A percentile compares a stretch with the other conserved stretches of the same genome.
Evolutionary conservation across 2,797 vertebrate species (phyloP).

Genomic region (Lophius americanus): DNA sequence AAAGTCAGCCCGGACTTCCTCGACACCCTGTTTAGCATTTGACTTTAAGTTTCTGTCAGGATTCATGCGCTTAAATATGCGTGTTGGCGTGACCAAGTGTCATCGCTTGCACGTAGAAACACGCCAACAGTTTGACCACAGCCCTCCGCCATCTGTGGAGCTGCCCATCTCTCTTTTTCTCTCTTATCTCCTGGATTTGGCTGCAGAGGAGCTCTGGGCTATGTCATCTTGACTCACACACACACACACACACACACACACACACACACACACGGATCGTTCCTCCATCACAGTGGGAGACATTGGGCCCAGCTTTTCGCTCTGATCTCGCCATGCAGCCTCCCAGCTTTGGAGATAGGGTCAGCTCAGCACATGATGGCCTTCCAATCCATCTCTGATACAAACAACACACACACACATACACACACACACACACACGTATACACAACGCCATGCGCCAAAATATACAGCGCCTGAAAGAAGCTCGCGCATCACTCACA

Average conservation of each 20-base stretch:
- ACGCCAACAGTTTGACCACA: constrained; percentile 58
- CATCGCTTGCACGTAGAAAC: constrained; percentile 59
- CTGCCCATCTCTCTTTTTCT: constrained; percentile 73
- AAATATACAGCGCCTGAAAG: constrained; percentile 57
- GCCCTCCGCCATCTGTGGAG: constrained; percentile 70
- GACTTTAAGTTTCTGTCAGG: constrained; percentile 62
- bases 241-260: constrained; percentile 38
- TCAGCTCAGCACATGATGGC: constrained; percentile 75
- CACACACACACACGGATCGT: constrained; percentile 45
- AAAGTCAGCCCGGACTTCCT: constrained; percentile 45
- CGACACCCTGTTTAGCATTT: constrained; percentile 63
- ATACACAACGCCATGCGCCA: constrained; percentile 1
- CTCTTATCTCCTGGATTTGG: constrained; percentile 79
- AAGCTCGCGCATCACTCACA: constrained; percentile 69
- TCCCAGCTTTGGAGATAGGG: constrained; percentile 78
- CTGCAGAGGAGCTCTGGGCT: constrained; percentile 78
- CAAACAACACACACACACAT: constrained; percentile 55
- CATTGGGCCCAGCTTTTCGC: constrained; percentile 70
- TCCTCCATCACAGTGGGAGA: constrained; percentile 75
- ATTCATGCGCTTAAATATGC: constrained; percentile 59
- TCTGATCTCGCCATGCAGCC: constrained; percentile 80
- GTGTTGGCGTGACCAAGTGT: constrained; percentile 64
- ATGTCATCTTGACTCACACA: constrained; percentile 73
- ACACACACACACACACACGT: constrained; percentile 21
- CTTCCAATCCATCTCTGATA: constrained; percentile 73